Evolutionary conservation across 2,113 vertebrate species (phyloP), one percentile per base, ranked within the genome.

Genomic region (Gavia stellata): DNA sequence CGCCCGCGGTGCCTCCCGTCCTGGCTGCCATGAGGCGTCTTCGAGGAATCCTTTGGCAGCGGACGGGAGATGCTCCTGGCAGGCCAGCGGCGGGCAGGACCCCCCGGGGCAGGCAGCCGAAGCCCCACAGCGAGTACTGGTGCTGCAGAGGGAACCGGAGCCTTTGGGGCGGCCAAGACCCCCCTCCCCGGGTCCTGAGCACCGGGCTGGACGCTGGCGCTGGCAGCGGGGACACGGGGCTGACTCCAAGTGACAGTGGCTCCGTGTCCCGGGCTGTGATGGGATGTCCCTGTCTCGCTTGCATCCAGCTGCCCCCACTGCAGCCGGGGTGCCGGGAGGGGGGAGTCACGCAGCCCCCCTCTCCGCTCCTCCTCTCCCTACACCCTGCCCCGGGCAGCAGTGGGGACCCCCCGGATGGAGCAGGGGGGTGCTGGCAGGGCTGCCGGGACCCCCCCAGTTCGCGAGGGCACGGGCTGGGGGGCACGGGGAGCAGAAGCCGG

Each of bases 11-110:
- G 65, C 86, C 29, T 74, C 71, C 86, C 10, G 20, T 80, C 33
- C 88, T 81, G 88, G 88, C 90, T 70, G 85, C 91, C 11, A 1
- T 8, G 73, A 58, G 79, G 65, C 34, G 38, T 31, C 88, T 80
- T 93, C 65, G 28, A 92, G 94, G 90, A 91, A 91, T 71, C 78
- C 77, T 25, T 17, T 50, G 73, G 89, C 91, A 83, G 61, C 9
- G 0, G 7, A 47, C 1, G 3, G 52, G 83, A n/a, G 83, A 28
- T 17, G 80, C 72, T 89, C 50, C 45, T 12, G 3, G 2, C 1
- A 1, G 18, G 74, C 28, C 50, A 8, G 47, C 14, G n/a, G 1
- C 50, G 4, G n/a, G 61, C 71, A 1, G 68, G 58, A 86, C 53
- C 38, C 40, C 44, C 56, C 6, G 11, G 10, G 17, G 20, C 1